These are phyloP conservation scores for Drosophila kanekoi DNA, from an alignment of 2,888 invertebrate genomes.

Conservation along the genomic window DNA sequence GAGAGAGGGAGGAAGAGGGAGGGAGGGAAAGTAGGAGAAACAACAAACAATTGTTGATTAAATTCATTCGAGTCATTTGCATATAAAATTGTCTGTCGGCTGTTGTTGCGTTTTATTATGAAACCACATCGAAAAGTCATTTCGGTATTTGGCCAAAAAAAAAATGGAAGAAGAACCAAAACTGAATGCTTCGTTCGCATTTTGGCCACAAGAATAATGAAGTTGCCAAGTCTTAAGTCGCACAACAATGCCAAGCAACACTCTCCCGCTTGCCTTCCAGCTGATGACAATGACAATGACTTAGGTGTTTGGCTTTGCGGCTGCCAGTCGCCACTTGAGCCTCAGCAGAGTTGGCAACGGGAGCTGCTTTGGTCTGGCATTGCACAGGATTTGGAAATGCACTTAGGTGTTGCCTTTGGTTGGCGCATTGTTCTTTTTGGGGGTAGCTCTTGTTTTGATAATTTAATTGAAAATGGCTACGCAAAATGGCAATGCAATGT, in stretches of 20 bases:
- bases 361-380: background rate
- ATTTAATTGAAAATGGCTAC: constrained; percentile 75
- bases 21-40: constrained; percentile 5
- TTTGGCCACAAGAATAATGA: constrained; percentile 75
- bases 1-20: constrained; percentile 4
- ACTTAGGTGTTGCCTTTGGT: constrained; percentile 63
- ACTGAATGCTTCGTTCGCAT: constrained; percentile 22
- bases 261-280: constrained; percentile 2
- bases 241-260: constrained; percentile 52
- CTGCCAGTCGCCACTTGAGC: constrained; percentile 37
- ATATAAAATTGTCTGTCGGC: constrained; percentile 69
- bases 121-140: constrained; percentile 78
- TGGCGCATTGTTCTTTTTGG: constrained; percentile 68
- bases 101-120: constrained; percentile 56
- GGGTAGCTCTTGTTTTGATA: constrained; percentile 67
- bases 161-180: background rate
- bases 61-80: constrained; percentile 79
- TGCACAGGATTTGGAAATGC: constrained; percentile 52
- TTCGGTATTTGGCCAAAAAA: constrained; percentile 34
- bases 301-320: constrained; percentile 60
- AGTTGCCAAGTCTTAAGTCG: constrained; percentile 78
- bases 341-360: background rate
- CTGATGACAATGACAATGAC: constrained; percentile 54
- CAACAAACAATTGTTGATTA: constrained; percentile 74
- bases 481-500: constrained; percentile 65